phyloP scores from a whole-genome alignment of 1,140 invertebrate species.

The Macrosteles quadrilineatus region DNA sequence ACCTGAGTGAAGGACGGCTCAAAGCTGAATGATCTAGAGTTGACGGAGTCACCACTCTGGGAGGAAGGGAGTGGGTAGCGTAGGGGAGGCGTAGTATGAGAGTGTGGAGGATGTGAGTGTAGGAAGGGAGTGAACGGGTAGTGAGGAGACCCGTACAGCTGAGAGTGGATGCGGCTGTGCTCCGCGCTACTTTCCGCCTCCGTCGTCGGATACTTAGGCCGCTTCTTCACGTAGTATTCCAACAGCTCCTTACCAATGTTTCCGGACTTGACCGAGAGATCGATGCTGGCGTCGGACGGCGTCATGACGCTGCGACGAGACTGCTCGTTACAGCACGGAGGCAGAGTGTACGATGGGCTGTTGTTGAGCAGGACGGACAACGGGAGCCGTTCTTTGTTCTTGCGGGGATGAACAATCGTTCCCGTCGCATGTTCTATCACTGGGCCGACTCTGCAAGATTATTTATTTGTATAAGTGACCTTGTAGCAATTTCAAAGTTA shows the following conservation, averaged over 20 bases:
- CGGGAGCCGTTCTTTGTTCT: slow-evolving; percentile 52
- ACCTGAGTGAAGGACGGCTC: slow-evolving; percentile 58
- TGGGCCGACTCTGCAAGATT: slow-evolving; percentile 57
- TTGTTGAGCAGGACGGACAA: slow-evolving; percentile 71
- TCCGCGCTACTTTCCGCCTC: slow-evolving; percentile 49
- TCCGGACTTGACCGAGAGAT: slow-evolving; percentile 55
- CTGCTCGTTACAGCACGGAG: slow-evolving; percentile 28
- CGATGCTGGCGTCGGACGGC: slow-evolving; percentile 57
- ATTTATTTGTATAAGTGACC: no score
- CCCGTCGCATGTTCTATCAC: slow-evolving; percentile 73
- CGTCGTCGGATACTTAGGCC: slow-evolving; percentile 44
- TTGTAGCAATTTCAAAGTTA: no score
- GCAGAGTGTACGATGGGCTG: slow-evolving; percentile 53
- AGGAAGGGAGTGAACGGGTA: slow-evolving; percentile 52
- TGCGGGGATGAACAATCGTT: slow-evolving; percentile 73
- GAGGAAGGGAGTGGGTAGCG: slow-evolving; percentile 51
- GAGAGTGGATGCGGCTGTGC: slow-evolving; percentile 68
- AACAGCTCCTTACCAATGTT: slow-evolving; percentile 40
- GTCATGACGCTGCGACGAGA: slow-evolving; percentile 6
- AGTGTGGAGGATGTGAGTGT: slow-evolving; percentile 47
- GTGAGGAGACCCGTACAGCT: slow-evolving; percentile 59
- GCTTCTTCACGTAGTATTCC: slow-evolving; percentile 45
- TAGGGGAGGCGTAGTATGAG: slow-evolving; percentile 56
- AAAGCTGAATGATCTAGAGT: slow-evolving; percentile 58
- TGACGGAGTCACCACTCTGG: slow-evolving; percentile 56